These are phyloP conservation scores for Pomacea maculata DNA, from an alignment of 1,140 invertebrate species.

Conservation along the genomic window DNA sequence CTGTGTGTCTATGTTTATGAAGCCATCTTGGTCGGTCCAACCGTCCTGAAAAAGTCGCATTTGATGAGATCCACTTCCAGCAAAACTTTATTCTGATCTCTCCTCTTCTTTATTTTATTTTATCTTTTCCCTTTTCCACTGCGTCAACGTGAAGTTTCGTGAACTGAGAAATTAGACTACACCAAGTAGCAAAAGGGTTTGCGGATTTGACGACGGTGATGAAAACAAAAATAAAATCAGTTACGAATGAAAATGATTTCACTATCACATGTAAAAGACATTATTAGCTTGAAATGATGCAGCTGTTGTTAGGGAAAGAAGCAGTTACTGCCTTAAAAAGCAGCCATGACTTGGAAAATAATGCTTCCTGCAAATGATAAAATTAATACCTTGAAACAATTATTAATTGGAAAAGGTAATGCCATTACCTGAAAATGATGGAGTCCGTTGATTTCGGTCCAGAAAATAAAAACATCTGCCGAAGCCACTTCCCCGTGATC, in stretches of 20 bases:
- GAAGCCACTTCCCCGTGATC: conserved; percentile 80
- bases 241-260: too few species aligned
- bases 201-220: too few species aligned
- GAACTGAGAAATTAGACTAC: background rate
- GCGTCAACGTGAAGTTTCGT: background rate
- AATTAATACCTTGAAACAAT: background rate
- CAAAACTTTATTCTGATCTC: background rate
- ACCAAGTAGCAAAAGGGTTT: too few species aligned
- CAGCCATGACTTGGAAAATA: too few species aligned
- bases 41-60: conserved; percentile 73
- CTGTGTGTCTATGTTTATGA: conserved; percentile 75
- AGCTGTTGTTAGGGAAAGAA: too few species aligned
- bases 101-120: background rate
- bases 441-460: conserved; percentile 75
- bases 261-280: too few species aligned
- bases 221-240: too few species aligned
- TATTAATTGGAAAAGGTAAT: background rate
- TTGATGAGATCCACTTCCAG: background rate
- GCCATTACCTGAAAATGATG: conserved; percentile 74
- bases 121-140: background rate
- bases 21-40: conserved; percentile 76
- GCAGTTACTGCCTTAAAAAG: too few species aligned
- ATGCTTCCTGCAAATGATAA: too few species aligned
- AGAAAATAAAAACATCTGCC: conserved; percentile 88
- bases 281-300: too few species aligned